Percentiles rank a stretch among this genome's conserved stretches.
Conservation (phyloP, 2,888 invertebrate species). For the Epirrhoe alternata region DNA sequence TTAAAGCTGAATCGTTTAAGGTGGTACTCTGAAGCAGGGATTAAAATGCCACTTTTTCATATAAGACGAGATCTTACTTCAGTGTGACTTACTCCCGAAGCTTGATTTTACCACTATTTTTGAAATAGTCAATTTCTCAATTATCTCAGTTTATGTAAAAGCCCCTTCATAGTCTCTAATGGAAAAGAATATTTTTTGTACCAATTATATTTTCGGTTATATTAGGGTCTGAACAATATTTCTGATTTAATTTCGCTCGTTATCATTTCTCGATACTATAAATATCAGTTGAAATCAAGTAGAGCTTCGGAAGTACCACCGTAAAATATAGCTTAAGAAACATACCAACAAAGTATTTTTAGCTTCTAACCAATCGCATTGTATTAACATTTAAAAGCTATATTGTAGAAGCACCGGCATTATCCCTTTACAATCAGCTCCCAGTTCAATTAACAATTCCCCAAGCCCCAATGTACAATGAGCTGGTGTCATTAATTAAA, state of each 20-base stretch:
- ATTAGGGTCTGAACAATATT: too few species aligned
- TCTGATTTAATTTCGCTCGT: too few species aligned
- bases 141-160: too few species aligned
- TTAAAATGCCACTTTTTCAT: too few species aligned
- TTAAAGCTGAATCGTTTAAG: background rate
- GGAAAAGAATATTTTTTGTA: too few species aligned
- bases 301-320: background rate
- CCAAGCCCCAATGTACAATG: constrained; percentile 19
- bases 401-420: background rate
- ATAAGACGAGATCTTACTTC: too few species aligned
- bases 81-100: too few species aligned
- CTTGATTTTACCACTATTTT: too few species aligned
- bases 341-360: background rate
- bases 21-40: background rate
- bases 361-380: constrained; percentile 57
- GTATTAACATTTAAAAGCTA: constrained; percentile 46
- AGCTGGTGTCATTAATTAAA: constrained; percentile 39
- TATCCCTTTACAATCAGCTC: background rate
- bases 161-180: too few species aligned
- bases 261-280: too few species aligned
- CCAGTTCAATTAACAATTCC: constrained; percentile 34
- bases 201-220: too few species aligned
- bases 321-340: background rate
- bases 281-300: background rate
- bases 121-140: too few species aligned